Conservation (phyloP, 2,797 vertebrate species). For the Phoebastria nigripes region DNA sequence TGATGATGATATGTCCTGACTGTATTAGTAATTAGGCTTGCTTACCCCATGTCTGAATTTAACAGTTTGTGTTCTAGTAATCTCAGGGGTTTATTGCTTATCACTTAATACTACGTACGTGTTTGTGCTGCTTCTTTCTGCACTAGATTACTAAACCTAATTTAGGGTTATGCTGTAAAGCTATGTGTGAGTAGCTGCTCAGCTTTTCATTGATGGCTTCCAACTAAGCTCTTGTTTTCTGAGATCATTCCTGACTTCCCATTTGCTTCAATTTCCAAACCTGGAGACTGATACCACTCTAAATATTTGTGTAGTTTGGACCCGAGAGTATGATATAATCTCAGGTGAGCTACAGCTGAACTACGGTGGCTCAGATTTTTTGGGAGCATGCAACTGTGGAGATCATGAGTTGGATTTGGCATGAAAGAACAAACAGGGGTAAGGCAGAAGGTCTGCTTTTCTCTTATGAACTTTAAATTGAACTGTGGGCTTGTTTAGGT, state of each 20-base stretch:
- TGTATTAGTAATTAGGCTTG: not conserved
- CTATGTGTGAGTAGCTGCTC: rapidly evolving
- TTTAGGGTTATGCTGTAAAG: not conserved
- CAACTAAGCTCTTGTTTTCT: not conserved
- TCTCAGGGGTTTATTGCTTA: not conserved
- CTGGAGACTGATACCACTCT: not conserved
- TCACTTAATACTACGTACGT: not conserved
- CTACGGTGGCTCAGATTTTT: not conserved
- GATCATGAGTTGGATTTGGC: not conserved
- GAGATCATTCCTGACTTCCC: not conserved
- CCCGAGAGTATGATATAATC: not conserved
- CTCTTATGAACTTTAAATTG: not conserved
- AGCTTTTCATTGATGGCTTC: not conserved
- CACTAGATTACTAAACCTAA: not conserved
- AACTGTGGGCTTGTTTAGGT: not conserved
- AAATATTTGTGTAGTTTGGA: not conserved
- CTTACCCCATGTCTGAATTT: not conserved
- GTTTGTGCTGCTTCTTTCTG: not conserved
- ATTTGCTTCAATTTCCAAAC: not conserved
- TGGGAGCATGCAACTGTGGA: not conserved
- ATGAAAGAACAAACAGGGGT: not conserved
- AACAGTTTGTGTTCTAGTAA: not conserved
- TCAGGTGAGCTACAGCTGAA: not conserved
- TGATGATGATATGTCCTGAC: not conserved
- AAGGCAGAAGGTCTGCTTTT: not conserved